Evolutionary conservation across 37 sponge, comb jelly and placozoan genomes (phyloP).

Genomic region (Eunapius fragilis): DNA sequence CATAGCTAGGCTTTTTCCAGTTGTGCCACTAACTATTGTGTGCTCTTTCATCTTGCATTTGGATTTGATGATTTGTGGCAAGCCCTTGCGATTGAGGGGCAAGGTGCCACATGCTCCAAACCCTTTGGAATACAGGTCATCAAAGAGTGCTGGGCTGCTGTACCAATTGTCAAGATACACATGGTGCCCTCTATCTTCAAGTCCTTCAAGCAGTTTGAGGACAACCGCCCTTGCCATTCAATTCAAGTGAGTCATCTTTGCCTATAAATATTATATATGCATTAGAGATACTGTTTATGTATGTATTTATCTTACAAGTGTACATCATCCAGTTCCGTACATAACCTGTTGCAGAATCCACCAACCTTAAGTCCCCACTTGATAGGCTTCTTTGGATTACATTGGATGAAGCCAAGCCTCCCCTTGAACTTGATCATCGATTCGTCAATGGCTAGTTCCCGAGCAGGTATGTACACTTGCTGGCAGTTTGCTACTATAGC

Average conservation of each 20-base stretch:
- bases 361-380: constrained; percentile 40
- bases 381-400: constrained; percentile 7
- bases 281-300: background rate
- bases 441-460: constrained; percentile 25
- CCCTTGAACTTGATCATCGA: constrained; percentile 25
- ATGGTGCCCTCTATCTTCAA: constrained; percentile 4
- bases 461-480: constrained; percentile 4
- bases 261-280: constrained; percentile 2
- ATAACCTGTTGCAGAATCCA: background rate
- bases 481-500: constrained; percentile 24
- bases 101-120: constrained; percentile 6
- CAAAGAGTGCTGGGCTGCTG: constrained; percentile 8
- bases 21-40: background rate
- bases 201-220: constrained; percentile 12
- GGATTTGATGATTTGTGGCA: background rate
- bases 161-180: constrained; percentile 20
- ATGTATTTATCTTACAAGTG: background rate
- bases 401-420: constrained; percentile 15
- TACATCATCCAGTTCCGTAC: background rate
- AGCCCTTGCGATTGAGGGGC: constrained; percentile 5
- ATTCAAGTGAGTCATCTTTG: constrained; percentile 20
- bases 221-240: background rate
- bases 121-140: background rate
- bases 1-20: background rate
- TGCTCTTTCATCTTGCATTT: background rate